These are phyloP conservation scores for Syngnathus rostellatus DNA, from an alignment of 2,797 vertebrate genomes.

Conservation along the genomic window DNA sequence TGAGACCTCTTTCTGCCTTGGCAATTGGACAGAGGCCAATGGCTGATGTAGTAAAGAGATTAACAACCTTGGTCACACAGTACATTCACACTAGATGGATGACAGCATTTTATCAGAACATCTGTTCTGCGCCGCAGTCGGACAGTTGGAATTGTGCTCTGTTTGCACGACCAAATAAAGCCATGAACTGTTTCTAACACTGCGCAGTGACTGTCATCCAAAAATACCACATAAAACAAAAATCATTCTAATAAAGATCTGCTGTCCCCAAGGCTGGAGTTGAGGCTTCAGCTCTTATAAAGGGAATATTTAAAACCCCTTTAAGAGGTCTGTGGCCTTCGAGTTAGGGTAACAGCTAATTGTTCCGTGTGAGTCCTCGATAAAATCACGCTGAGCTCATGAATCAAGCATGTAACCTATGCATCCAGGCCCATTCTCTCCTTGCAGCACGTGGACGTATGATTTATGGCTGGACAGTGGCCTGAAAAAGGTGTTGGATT, in stretches of 20 bases:
- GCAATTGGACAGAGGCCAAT: slow-evolving; percentile 28
- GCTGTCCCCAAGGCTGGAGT: slow-evolving; percentile 54
- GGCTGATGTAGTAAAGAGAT: slow-evolving; percentile 37
- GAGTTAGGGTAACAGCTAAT: slow-evolving; percentile 70
- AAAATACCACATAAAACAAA: slow-evolving; percentile 69
- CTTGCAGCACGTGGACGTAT: slow-evolving; percentile 40
- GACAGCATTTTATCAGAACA: slow-evolving; percentile 53
- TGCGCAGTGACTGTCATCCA: slow-evolving; percentile 63
- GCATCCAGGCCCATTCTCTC: slow-evolving; percentile 52
- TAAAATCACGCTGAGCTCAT: slow-evolving; percentile 60
- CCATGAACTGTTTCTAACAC: slow-evolving; percentile 60
- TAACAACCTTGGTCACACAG: slow-evolving; percentile 43
- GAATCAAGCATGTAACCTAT: slow-evolving; percentile 64
- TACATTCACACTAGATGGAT: slow-evolving; percentile 42
- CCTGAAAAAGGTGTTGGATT: slow-evolving; percentile 69
- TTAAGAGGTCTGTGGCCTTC: slow-evolving; percentile 61
- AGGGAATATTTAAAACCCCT: slow-evolving; percentile 55
- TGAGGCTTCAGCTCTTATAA: slow-evolving; percentile 58
- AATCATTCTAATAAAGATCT: slow-evolving; percentile 60
- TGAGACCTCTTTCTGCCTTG: slow-evolving; percentile 28
- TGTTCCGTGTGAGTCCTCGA: slow-evolving; percentile 61
- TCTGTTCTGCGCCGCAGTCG: slow-evolving; percentile 41
- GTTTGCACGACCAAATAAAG: slow-evolving; percentile 46
- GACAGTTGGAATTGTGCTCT: slow-evolving; percentile 38
- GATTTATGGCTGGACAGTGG: slow-evolving; percentile 71